A percentile compares a stretch with the other conserved stretches of the same genome.
Evolutionary conservation across 2,797 vertebrate genomes (phyloP).

Genomic region (Todus mexicanus): DNA sequence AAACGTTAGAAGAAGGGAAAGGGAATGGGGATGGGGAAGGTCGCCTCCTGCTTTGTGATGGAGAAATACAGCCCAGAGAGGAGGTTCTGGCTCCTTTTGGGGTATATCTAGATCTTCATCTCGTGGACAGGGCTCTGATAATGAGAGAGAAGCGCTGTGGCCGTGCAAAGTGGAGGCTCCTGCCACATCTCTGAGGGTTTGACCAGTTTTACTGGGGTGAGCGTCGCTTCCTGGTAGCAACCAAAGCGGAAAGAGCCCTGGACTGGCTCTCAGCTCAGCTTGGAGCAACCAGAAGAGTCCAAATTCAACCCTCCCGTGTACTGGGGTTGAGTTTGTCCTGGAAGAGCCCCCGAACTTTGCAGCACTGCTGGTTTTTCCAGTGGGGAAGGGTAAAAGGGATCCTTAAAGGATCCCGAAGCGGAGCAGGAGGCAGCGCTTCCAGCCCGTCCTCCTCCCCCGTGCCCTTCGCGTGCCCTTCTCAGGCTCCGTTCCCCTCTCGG

Average conservation of each 20-base stretch:
- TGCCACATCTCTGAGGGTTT: too few species aligned
- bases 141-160: background rate
- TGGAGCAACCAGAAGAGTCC: background rate
- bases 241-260: background rate
- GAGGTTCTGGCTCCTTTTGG: background rate
- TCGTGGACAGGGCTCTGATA: background rate
- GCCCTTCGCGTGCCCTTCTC: accelerated
- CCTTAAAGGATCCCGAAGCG: accelerated
- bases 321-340: accelerated
- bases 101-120: background rate
- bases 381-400: too few species aligned
- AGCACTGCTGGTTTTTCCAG: background rate
- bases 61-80: accelerated
- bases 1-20: too few species aligned
- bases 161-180: background rate
- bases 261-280: background rate
- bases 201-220: background rate
- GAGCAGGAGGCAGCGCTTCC: too few species aligned
- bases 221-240: background rate
- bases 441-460: background rate
- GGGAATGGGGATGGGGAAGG: background rate
- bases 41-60: background rate
- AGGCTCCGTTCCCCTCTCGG: accelerated
- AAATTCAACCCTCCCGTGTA: too few species aligned
- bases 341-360: background rate